A percentile compares a stretch with the other conserved stretches of the same genome.
phyloP scores from a whole-genome alignment of 2,888 invertebrate species.

The Punctoribates punctum region DNA sequence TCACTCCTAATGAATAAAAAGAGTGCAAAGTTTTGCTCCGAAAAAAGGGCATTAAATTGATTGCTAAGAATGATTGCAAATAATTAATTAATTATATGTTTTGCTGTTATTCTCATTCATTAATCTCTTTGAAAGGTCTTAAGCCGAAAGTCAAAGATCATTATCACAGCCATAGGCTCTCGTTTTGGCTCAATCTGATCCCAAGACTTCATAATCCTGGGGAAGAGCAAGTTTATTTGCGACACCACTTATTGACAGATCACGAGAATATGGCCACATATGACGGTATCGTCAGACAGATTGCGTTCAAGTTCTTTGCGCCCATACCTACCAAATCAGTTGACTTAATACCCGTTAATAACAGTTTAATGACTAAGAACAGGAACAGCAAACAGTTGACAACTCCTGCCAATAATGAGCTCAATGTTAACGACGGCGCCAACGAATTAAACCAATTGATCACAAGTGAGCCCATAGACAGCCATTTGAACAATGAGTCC shows the following conservation, averaged over 20 bases:
- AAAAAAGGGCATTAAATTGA: background rate
- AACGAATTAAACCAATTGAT: background rate
- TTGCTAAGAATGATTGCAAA: background rate
- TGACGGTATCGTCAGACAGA: slow-evolving; percentile 41
- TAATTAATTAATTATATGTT: background rate
- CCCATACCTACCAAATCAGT: slow-evolving; percentile 26
- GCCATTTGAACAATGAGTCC: background rate
- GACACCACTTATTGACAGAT: slow-evolving; percentile 43
- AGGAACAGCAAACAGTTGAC: background rate
- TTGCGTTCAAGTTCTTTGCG: slow-evolving; percentile 34
- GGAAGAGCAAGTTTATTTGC: slow-evolving; percentile 56
- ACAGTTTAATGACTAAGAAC: slow-evolving; percentile 11
- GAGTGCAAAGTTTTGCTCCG: background rate
- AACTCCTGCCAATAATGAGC: background rate
- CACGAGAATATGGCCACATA: slow-evolving; percentile 42
- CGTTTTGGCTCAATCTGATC: slow-evolving; percentile 62
- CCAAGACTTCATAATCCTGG: slow-evolving; percentile 79
- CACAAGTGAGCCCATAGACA: background rate
- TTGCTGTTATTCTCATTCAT: background rate
- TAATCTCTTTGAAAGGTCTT: slow-evolving; percentile 10
- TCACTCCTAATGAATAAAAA: background rate
- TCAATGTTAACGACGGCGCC: slow-evolving; percentile 23
- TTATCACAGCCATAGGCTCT: slow-evolving; percentile 53
- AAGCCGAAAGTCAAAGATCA: slow-evolving; percentile 51
- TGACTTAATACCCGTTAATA: slow-evolving; percentile 15